Evolutionary conservation across 2,797 vertebrate species (phyloP).

Genomic region (Euthynnus affinis): DNA sequence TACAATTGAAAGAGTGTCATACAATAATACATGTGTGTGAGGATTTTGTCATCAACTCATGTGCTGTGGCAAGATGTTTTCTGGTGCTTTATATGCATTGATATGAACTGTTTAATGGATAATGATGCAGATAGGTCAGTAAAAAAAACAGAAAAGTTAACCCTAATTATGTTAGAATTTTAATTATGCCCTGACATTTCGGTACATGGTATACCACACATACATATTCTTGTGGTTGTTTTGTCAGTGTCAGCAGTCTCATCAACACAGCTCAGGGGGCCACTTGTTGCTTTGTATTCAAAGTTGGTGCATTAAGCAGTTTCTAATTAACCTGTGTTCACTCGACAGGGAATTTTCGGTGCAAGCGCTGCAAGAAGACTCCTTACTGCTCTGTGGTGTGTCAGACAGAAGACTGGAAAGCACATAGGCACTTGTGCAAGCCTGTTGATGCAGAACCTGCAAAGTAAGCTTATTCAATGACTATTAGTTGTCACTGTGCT

Average conservation of each 20-base stretch:
- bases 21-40: no score
- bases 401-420: conserved; percentile 92
- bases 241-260: background rate
- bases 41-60: background rate
- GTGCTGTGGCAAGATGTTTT: background rate
- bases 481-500: background rate
- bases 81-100: background rate
- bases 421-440: conserved; percentile 88
- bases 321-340: background rate
- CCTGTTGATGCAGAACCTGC: conserved; percentile 45
- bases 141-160: no score
- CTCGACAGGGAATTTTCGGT: conserved; percentile 86
- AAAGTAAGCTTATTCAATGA: conserved; percentile 54
- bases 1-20: background rate
- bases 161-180: background rate
- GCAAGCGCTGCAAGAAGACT: conserved; percentile 89
- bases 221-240: background rate
- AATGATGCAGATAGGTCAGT: no score
- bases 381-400: conserved; percentile 91
- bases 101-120: background rate
- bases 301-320: background rate
- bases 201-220: background rate
- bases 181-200: background rate
- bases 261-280: background rate
- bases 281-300: background rate